Percentiles rank a stretch among this genome's conserved stretches.
Evolutionary conservation across 2,113 vertebrate genomes (phyloP).

Genomic region (Emydura subglobosa): DNA sequence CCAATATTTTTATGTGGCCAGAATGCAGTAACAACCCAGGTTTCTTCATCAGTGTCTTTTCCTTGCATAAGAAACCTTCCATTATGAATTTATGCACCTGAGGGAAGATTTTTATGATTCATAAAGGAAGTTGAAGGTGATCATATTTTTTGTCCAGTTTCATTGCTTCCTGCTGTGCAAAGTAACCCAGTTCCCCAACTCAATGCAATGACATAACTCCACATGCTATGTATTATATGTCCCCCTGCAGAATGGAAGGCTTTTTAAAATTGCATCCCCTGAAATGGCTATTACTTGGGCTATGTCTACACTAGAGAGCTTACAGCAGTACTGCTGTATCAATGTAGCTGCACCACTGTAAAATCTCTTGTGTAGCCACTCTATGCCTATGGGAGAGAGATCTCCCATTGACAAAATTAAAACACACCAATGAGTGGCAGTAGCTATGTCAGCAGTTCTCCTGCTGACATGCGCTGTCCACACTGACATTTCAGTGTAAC

Average conservation of each 20-base stretch:
- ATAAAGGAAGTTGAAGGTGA: not conserved
- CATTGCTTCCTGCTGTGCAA: not conserved
- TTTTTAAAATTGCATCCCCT: not conserved
- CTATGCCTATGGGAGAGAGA: too few relatives aligned
- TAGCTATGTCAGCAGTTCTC: too few relatives aligned
- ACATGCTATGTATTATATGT: too few relatives aligned
- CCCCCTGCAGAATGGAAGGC: not conserved
- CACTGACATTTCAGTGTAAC: too few relatives aligned
- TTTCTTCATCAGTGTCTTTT: not conserved
- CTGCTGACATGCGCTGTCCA: too few relatives aligned
- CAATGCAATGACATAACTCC: not conserved
- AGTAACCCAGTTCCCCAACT: not conserved
- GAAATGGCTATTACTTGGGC: not conserved
- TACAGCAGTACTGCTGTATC: too few relatives aligned
- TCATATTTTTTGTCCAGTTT: not conserved
- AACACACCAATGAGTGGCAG: too few relatives aligned
- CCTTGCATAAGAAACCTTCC: not conserved
- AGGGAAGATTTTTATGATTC: not conserved
- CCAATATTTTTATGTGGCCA: rapidly evolving
- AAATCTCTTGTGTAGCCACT: too few relatives aligned
- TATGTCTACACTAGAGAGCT: too few relatives aligned
- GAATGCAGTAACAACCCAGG: not conserved
- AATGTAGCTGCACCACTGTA: too few relatives aligned
- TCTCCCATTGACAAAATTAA: too few relatives aligned
- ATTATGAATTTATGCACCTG: not conserved